Evolutionary conservation across 2,797 vertebrate species (phyloP), one percentile per base, ranked within the genome.

Genomic region (Leucoraja ocellata): DNA sequence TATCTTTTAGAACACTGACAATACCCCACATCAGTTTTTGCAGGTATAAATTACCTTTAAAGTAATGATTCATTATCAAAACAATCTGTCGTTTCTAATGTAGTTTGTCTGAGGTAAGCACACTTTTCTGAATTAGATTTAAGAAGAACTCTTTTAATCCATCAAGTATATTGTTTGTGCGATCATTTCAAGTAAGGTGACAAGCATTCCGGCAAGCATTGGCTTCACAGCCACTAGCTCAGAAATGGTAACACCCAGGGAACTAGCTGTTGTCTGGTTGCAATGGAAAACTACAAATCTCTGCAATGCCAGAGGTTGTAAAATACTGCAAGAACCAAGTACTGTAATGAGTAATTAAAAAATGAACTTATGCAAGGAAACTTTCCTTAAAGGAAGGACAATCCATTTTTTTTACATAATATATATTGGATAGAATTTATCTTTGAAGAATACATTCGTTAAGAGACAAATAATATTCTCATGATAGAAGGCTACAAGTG

Each of bases 21-120:
- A 74, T 92, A 76, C 3, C 9, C 28, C 46, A 14, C 46, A 58
- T 92, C 71, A 92, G 11, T 74, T 28, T 76, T 92, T 58, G 73
- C 39, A 76, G 90, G 21, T 76, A 92, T 92, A 74, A 92, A 88
- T 88, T 88, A 68, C 65, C n/a, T 21, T n/a, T n/a, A 65, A 88
- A 58, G 58, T 92, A 92, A 74, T 13, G 9, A 76, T 54, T 58
- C 71, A 73, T 88, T 92, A 92, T n/a, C 39, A 25, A 74, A 76
- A 68, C 63, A 88, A 88, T 36, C 84, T 68, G 61, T 68, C 21
- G 71, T 92, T 28, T 73, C 71, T 76, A 76, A 92, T 58, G 39
- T 54, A 84, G 25, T 54, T 54, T 84, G 81, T 54, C 46, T 61
- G 54, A 84, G 61, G 54, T 73, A 25, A 92, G 23, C 25, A 92